These are phyloP conservation scores for Hipposideros armiger DNA, from an alignment of 2,113 vertebrate species.

Conservation along the genomic window DNA sequence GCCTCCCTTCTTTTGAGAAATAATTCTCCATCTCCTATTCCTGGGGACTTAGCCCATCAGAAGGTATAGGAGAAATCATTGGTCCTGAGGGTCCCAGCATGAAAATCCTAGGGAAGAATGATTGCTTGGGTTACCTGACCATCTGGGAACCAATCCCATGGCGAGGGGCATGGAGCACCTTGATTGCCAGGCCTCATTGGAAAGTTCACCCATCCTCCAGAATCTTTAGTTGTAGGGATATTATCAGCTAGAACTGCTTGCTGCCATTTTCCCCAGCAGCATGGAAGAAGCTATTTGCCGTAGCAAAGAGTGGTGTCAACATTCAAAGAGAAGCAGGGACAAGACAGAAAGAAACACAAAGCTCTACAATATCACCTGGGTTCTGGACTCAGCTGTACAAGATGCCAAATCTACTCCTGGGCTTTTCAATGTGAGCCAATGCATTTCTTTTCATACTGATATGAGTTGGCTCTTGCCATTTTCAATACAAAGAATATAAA, in stretches of 20 bases:
- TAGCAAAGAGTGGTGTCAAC: background rate
- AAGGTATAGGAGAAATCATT: background rate
- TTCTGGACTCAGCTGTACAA: background rate
- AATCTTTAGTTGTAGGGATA: background rate
- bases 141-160: background rate
- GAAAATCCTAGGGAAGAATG: background rate
- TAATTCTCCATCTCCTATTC: background rate
- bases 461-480: background rate
- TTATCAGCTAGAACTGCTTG: background rate
- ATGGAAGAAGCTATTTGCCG: background rate
- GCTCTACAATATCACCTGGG: background rate
- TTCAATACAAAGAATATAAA: slow-evolving; percentile 7
- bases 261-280: background rate
- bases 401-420: background rate
- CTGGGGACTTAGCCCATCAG: background rate
- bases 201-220: background rate
- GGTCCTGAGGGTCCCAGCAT: background rate
- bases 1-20: background rate
- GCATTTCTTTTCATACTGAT: background rate
- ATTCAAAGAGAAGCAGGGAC: background rate
- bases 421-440: background rate
- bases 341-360: background rate
- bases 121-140: background rate
- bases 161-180: background rate
- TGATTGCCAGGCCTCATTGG: background rate